Conservation (phyloP, 2,888 invertebrate genomes). For the Himalopsyche japonica region DNA sequence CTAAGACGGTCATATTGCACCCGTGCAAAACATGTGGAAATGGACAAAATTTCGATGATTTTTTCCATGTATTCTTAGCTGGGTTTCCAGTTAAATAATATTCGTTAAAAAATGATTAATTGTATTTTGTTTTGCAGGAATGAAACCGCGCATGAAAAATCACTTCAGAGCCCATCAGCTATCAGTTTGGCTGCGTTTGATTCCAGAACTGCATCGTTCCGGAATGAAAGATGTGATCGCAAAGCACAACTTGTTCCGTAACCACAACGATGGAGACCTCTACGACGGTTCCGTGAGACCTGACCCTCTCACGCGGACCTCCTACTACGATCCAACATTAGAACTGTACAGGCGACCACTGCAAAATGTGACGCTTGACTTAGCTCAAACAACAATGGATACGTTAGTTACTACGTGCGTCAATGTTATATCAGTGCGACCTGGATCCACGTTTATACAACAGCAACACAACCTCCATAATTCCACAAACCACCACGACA, state of each 20-base stretch:
- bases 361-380: constrained; percentile 60
- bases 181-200: constrained; percentile 91
- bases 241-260: constrained; percentile 85
- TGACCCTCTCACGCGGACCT: constrained; percentile 73
- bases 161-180: constrained; percentile 94
- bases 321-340: constrained; percentile 58
- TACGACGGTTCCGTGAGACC: constrained; percentile 89
- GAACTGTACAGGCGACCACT: constrained; percentile 62
- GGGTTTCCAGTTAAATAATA: no score
- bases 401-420: constrained; percentile 73
- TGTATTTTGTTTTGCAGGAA: constrained; percentile 62
- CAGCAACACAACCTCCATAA: constrained; percentile 54
- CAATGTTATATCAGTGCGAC: constrained; percentile 62
- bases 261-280: constrained; percentile 84
- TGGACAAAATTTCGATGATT: no score
- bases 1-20: no score
- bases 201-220: constrained; percentile 86
- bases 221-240: constrained; percentile 89
- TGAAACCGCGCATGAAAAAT: constrained; percentile 88
- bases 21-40: no score
- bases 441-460: constrained; percentile 50
- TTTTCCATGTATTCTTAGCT: no score
- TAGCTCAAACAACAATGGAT: constrained; percentile 70
- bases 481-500: constrained; percentile 39
- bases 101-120: no score